Percentiles rank a stretch among this genome's conserved stretches.
phyloP scores from a whole-genome alignment of 2,113 vertebrate genomes.

The Rallus limicola region DNA sequence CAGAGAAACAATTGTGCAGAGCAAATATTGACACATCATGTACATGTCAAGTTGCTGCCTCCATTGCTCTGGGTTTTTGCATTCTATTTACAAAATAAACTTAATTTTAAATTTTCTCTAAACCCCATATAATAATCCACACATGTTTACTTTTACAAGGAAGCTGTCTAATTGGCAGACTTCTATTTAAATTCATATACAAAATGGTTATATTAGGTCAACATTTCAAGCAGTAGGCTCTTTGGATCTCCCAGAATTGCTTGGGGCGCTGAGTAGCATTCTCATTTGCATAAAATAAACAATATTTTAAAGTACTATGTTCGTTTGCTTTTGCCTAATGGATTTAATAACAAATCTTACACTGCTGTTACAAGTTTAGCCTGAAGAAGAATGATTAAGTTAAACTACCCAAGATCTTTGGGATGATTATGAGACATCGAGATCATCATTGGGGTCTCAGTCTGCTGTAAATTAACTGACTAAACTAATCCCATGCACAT shows the following conservation, averaged over 20 bases:
- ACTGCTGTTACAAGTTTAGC: background rate
- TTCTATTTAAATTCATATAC: background rate
- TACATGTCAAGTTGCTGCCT: background rate
- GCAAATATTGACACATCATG: background rate
- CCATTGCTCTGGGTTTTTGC: background rate
- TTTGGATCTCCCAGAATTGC: background rate
- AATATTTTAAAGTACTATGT: background rate
- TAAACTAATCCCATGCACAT: background rate
- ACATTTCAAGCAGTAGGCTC: background rate
- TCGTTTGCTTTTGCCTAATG: background rate
- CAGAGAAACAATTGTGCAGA: background rate
- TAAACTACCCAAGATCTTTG: background rate
- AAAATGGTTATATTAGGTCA: background rate
- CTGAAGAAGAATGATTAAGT: background rate
- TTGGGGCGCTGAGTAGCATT: background rate
- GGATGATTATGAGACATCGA: background rate
- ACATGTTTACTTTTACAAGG: background rate
- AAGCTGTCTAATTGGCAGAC: background rate
- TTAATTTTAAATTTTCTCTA: background rate
- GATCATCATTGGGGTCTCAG: background rate
- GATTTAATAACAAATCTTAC: background rate
- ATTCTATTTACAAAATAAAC: background rate
- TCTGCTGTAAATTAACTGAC: background rate
- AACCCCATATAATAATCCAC: background rate
- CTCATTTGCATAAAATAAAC: background rate